Base-by-base conservation (phyloP, 1,140 invertebrate species). In the Drosophila pseudoobscura region DNA sequence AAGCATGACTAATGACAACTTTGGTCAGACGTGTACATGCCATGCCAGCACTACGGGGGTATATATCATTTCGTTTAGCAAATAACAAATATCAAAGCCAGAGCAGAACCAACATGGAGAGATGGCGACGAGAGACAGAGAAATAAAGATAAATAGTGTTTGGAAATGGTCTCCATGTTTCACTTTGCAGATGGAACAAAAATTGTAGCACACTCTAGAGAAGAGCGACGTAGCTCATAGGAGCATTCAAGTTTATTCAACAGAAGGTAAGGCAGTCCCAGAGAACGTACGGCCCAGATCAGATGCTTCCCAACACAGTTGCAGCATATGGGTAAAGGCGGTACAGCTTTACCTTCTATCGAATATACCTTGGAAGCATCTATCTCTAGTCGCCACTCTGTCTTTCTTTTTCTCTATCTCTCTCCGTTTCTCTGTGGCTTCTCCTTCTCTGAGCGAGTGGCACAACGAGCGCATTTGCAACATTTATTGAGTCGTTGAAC, bases 401-500 rank as follows among this genome's bases (percentile, higher is more conserved):
- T 39, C 35, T 39, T 5, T 70, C 29, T 15, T 11, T 26, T 17
- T 13, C 53, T 45, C 2, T 41, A 0, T 65, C 31, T 50, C 39
- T 43, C 24, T 17, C 43, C 22, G 35, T 41, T 15, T 9, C 58
- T 50, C 46, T 54, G 29, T 22, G 22, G 13, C 35, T 26, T 26
- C n/a, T 22, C 29, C 22, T 41, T 35, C 59, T 35, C 60, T 78
- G 53, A 85, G 64, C 74, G 61, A 71, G 62, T 74, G 56, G 60
- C 63, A 80, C 55, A 80, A 62, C 75, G 78, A 77, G 78, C 82
- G 63, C 74, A 85, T 85, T 85, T 87, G 82, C 82, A 85, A 87
- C 82, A 85, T 85, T 85, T 80, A 85, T 85, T 85, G 82, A 85
- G 82, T 87, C 82, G 82, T 87, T 85, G 77, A 85, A 87, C 82